Evolutionary conservation across 1,140 invertebrate species (phyloP), one percentile per base, ranked within the genome.

Genomic region (Drosophila lacteicornis): DNA sequence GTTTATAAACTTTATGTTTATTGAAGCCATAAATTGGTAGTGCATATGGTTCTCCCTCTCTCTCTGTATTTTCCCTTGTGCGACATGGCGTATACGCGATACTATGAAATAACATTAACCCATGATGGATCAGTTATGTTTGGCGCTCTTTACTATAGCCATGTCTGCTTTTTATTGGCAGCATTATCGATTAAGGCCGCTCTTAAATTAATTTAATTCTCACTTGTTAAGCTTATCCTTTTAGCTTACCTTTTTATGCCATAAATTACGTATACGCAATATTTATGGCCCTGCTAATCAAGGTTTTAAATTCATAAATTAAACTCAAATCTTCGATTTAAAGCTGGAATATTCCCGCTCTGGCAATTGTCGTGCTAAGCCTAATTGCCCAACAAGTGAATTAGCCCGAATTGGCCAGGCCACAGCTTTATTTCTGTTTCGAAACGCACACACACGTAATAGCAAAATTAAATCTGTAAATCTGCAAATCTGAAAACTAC

Each of bases 1-100:
- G 84, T 88, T 87, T 84, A 87, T 87, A 82, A 90, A 87, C 85
- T 87, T 87, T 90, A 87, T 87, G 85, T 90, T 87, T 90, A 90
- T 87, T 88, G 83, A 87, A 88, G 83, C 73, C 80, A 88, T 88
- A 87, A 87, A 88, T 82, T 87, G 83, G 70, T 67, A 82, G 79
- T 82, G 82, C 70, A 85, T 81, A 75, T 82, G 82, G 82, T 51
- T 45, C 53, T 19, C 57, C 9, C 25, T 9, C 13, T 9, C 13
- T n/a, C 22, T 50, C n/a, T 12, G 4, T 25, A 15, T 67, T 25
- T n/a, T 5, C 15, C 4, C 15, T 19, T 22, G 19, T 22, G 33
- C 46, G 1, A 55, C 63, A 63, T 36, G 60, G 58, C 81, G 76
- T 83, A 84, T 83, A 71, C 70, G 71, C 57, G 42, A 83, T 61